These are phyloP conservation scores for Argya squamiceps DNA, from an alignment of 2,797 vertebrate genomes.

Conservation along the genomic window DNA sequence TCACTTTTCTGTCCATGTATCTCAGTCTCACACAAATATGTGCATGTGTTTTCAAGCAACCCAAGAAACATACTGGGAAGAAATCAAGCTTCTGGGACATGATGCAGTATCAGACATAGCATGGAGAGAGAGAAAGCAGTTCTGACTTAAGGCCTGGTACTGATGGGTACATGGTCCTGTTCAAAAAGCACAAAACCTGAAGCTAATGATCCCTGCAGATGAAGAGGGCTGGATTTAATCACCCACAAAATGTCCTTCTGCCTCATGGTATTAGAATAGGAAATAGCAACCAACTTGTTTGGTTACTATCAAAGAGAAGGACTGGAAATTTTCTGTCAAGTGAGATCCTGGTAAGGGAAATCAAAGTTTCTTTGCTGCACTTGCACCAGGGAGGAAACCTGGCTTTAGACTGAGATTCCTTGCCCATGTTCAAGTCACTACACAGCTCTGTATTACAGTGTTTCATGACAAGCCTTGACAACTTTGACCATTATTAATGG, in stretches of 20 bases:
- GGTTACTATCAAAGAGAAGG: background rate
- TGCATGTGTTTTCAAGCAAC: background rate
- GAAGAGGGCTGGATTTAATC: background rate
- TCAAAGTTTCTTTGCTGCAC: background rate
- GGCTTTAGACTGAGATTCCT: background rate
- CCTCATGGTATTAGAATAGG: background rate
- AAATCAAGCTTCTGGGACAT: background rate
- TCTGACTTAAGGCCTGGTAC: background rate
- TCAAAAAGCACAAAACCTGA: background rate
- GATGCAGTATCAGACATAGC: background rate
- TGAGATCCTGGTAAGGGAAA: background rate
- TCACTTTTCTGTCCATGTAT: background rate
- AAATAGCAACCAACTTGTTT: rapidly evolving
- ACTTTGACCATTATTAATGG: background rate
- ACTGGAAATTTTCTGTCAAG: background rate
- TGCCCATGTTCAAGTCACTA: background rate
- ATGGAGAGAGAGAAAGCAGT: background rate
- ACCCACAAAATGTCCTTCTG: background rate
- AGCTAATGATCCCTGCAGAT: background rate
- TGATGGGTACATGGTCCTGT: background rate
- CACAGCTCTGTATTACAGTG: background rate
- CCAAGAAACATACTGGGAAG: background rate
- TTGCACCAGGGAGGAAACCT: background rate
- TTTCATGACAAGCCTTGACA: background rate
- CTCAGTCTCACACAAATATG: background rate